Conservation (phyloP, 2,888 invertebrate species). For the Thymelicus acteon region DNA sequence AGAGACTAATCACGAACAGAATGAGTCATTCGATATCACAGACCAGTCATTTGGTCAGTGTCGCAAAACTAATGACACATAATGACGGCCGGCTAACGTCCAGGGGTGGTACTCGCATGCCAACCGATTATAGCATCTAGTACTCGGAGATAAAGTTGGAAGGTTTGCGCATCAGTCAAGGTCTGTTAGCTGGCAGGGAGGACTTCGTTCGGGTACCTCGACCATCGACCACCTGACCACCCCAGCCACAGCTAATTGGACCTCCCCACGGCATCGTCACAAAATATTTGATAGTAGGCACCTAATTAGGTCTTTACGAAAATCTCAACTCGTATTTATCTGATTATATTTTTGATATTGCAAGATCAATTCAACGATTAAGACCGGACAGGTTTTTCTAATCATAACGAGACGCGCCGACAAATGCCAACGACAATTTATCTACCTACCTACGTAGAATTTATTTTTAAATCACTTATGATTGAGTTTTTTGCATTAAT, state of each 20-base stretch:
- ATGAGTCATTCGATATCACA: conserved; percentile 82
- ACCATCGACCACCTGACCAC: conserved; percentile 69
- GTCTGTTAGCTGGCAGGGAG: conserved; percentile 74
- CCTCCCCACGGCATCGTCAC: conserved; percentile 55
- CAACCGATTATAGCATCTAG: conserved; percentile 57
- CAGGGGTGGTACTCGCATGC: conserved; percentile 55
- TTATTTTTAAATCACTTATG: too few relatives aligned
- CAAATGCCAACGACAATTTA: too few relatives aligned
- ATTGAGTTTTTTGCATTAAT: too few relatives aligned
- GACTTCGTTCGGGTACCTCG: conserved; percentile 66
- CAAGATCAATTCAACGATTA: too few relatives aligned
- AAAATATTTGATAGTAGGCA: conserved; percentile 49
- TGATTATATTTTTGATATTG: not conserved
- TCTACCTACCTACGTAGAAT: too few relatives aligned
- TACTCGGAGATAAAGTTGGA: conserved; percentile 44
- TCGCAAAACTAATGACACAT: conserved; percentile 85
- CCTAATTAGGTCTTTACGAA: conserved; percentile 40
- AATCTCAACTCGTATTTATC: not conserved
- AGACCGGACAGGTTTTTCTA: too few relatives aligned
- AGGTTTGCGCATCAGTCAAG: conserved; percentile 65
- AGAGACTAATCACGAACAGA: conserved; percentile 75
- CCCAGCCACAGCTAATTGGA: conserved; percentile 69
- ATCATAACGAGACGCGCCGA: too few relatives aligned
- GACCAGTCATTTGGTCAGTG: conserved; percentile 84
- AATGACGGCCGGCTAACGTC: conserved; percentile 76